Percentiles rank a stretch among this genome's conserved stretches.
Conservation (phyloP, 2,797 vertebrate species). For the Melanotaenia nigrans region DNA sequence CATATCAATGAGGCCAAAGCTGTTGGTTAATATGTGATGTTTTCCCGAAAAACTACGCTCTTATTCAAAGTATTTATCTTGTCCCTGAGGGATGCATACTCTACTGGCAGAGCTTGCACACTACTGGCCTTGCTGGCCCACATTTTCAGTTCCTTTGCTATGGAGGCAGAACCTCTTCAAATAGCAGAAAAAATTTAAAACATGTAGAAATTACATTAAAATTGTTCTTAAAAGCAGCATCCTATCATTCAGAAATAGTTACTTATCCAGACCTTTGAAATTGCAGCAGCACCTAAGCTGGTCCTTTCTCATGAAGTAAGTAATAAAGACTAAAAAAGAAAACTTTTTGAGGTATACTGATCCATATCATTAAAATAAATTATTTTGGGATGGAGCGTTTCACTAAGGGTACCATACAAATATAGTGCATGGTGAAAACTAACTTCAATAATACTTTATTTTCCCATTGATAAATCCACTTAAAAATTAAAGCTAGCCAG, state of each 20-base stretch:
- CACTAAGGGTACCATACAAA: background rate
- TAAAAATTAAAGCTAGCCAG: slow-evolving; percentile 1
- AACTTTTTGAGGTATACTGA: background rate
- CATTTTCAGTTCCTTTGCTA: background rate
- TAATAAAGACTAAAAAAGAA: background rate
- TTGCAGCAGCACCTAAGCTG: background rate
- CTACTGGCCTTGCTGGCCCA: background rate
- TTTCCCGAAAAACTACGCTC: background rate
- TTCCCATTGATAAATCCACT: background rate
- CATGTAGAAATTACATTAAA: background rate
- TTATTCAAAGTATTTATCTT: background rate
- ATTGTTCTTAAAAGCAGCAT: background rate
- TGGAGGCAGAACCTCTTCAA: too few species aligned
- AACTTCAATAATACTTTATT: background rate
- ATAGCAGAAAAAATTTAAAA: too few species aligned
- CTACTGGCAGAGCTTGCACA: background rate
- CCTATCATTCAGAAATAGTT: background rate
- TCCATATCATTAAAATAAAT: background rate
- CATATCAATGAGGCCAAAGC: background rate
- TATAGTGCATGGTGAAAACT: background rate
- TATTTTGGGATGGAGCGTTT: background rate
- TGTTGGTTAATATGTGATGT: background rate
- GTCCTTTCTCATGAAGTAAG: background rate
- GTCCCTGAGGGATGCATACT: background rate
- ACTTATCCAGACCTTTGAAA: background rate